These are phyloP conservation scores for Hexactinellida sp. DNA, from an alignment of 37 sponge, comb jelly and placozoan species.

Conservation along the genomic window DNA sequence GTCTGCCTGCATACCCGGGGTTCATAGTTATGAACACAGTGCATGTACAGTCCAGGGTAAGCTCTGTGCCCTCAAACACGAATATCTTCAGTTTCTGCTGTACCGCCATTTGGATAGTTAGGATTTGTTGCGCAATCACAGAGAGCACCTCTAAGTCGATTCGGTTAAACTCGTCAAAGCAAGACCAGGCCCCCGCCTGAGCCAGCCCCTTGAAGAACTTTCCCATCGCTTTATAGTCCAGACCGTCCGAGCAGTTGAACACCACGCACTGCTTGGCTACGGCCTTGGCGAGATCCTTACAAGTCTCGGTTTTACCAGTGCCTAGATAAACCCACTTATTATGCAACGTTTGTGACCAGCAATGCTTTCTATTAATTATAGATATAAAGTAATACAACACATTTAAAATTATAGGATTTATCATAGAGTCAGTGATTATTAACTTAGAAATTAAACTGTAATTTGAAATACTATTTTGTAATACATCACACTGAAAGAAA, in stretches of 20 bases:
- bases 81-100: conserved; percentile 48
- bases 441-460: no score
- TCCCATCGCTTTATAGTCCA: conserved; percentile 98
- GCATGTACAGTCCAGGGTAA: conserved; percentile 80
- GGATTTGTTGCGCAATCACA: conserved; percentile 96
- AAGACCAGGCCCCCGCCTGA: conserved; percentile 98
- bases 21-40: conserved; percentile 98
- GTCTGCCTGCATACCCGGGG: conserved; percentile 96
- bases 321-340: neutral
- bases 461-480: no score
- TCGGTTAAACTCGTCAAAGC: conserved; percentile 97
- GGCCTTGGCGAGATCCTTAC: conserved; percentile 97
- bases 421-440: no score
- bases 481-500: no score
- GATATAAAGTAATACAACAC: no score
- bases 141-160: conserved; percentile 92
- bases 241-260: conserved; percentile 99
- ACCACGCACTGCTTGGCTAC: conserved; percentile 99
- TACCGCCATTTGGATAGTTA: conserved; percentile 79
- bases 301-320: conserved; percentile 80
- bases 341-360: no score
- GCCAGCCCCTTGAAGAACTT: conserved; percentile 98
- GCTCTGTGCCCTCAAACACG: conserved; percentile 88
- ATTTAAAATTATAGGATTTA: no score
- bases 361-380: neutral